These are phyloP conservation scores for Jordanella pulchra DNA, from an alignment of 2,797 vertebrate genomes.

Conservation along the genomic window DNA sequence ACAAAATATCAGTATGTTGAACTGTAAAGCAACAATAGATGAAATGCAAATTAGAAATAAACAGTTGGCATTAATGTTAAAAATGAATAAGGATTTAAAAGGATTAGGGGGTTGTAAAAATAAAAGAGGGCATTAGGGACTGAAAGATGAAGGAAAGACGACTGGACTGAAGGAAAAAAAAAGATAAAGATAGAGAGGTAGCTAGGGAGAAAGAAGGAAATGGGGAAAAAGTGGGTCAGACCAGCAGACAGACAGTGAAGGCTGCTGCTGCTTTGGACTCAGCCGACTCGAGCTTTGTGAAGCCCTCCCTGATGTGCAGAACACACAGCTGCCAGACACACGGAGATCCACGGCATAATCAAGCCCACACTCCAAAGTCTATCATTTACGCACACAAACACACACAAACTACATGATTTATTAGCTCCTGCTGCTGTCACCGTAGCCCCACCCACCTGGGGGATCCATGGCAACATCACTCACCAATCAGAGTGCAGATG, in stretches of 20 bases:
- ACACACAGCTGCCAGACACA: conserved; percentile 19
- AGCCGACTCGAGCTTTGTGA: conserved; percentile 58
- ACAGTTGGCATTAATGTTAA: conserved; percentile 10
- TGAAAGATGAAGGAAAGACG: conserved; percentile 13
- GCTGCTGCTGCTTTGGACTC: conserved; percentile 59
- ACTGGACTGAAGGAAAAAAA: not conserved
- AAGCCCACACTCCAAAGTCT: conserved; percentile 23
- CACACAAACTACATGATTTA: conserved; percentile 67
- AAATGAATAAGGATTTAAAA: conserved; percentile 12
- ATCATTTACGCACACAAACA: conserved; percentile 47
- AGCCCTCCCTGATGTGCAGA: conserved; percentile 40
- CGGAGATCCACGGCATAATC: conserved; percentile 19
- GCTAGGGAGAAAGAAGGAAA: conserved; percentile 25
- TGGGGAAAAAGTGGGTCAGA: conserved; percentile 69
- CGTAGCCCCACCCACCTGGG: conserved; percentile 47
- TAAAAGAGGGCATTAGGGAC: conserved; percentile 17
- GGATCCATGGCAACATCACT: conserved; percentile 59
- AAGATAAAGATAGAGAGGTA: conserved; percentile 25
- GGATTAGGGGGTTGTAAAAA: conserved; percentile 1
- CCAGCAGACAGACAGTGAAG: conserved; percentile 54
- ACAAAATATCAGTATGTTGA: not conserved
- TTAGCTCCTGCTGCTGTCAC: conserved; percentile 57
- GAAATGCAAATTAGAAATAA: conserved; percentile 12
- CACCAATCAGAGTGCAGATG: conserved; percentile 49
- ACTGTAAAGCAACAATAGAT: not conserved